A percentile compares a stretch with the other conserved stretches of the same genome.
phyloP scores from a whole-genome alignment of 2,888 invertebrate species.

The Caenorhabditis sp. region DNA sequence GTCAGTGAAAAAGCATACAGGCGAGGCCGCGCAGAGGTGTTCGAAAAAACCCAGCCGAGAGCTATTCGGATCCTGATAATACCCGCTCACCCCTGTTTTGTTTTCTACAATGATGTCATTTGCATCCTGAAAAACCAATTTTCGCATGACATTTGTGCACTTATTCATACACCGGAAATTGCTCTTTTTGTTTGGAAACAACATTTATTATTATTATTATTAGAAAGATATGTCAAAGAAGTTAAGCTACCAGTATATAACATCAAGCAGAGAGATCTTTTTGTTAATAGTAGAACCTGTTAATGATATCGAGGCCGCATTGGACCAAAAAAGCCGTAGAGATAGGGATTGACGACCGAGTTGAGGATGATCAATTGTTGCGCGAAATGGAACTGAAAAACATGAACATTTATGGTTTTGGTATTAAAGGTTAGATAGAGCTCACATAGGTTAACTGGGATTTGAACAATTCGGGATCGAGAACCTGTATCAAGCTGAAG shows the following conservation, averaged over 20 bases:
- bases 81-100: no score
- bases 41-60: no score
- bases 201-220: no score
- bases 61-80: no score
- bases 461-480: constrained; percentile 58
- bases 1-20: no score
- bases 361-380: constrained; percentile 70
- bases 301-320: constrained; percentile 13
- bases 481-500: constrained; percentile 59
- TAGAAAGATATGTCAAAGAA: no score
- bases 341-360: constrained; percentile 69
- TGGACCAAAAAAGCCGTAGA: constrained; percentile 58
- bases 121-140: no score
- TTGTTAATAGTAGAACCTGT: not conserved
- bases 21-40: no score
- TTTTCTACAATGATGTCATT: no score
- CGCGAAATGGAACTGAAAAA: constrained; percentile 63
- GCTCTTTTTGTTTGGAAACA: no score
- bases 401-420: not conserved
- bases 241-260: not conserved
- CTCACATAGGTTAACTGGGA: constrained; percentile 36
- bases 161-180: no score
- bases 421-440: not conserved
- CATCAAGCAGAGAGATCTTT: not conserved
- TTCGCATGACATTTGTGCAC: no score